Percentiles rank a stretch among this genome's conserved stretches.
Evolutionary conservation across 2,113 vertebrate genomes (phyloP).

Genomic region (Odontophorus gujanensis): DNA sequence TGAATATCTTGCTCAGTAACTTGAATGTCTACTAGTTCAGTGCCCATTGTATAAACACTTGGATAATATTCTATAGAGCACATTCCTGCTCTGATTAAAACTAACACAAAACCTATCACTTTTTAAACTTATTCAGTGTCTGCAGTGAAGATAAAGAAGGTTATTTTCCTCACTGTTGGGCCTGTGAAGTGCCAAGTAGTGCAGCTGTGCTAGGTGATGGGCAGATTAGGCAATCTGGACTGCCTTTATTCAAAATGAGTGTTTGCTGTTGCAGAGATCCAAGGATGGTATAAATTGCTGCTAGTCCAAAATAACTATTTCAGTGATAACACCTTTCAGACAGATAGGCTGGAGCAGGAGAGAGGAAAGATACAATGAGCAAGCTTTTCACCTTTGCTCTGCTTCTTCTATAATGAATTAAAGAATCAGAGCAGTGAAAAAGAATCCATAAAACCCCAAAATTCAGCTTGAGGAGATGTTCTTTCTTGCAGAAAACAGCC

Average conservation of each 20-base stretch:
- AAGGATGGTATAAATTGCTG: background rate
- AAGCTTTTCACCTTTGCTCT: background rate
- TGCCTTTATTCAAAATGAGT: background rate
- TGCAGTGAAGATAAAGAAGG: background rate
- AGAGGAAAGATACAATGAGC: background rate
- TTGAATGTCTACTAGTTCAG: background rate
- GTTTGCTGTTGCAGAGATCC: background rate
- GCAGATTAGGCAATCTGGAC: background rate
- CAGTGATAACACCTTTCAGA: background rate
- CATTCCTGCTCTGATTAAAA: background rate
- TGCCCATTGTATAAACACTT: background rate
- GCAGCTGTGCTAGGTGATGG: background rate
- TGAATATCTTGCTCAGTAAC: background rate
- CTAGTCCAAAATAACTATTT: constrained; percentile 17
- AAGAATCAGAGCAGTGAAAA: background rate
- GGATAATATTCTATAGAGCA: background rate
- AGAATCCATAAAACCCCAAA: background rate
- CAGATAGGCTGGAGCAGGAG: background rate
- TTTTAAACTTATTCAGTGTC: background rate
- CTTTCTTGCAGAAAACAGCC: constrained; percentile 10
- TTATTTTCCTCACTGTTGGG: background rate
- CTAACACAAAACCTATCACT: background rate
- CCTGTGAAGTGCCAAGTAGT: constrained; percentile 18
- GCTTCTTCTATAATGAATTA: background rate
- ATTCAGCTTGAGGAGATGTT: background rate